phyloP scores from a whole-genome alignment of 2,888 invertebrate genomes.

The Phragmatobia fuliginosa region DNA sequence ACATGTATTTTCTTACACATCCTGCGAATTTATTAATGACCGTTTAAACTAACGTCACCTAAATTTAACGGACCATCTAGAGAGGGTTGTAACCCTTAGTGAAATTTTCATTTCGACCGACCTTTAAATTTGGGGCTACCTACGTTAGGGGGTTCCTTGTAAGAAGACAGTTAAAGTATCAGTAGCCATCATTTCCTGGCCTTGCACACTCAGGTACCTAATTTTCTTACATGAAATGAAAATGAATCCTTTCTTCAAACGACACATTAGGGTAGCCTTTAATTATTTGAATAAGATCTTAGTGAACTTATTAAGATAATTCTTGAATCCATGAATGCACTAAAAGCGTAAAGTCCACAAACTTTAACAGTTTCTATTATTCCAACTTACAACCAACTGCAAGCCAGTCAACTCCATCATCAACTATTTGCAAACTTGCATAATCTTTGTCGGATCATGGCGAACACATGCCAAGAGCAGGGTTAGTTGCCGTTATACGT shows the following conservation, averaged over 20 bases:
- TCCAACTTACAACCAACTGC: conserved; percentile 59
- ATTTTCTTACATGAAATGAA: background rate
- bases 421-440: conserved; percentile 63
- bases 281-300: conserved; percentile 28
- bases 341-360: conserved; percentile 36
- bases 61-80: no score
- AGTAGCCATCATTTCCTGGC: background rate
- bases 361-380: conserved; percentile 75
- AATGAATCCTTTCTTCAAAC: background rate
- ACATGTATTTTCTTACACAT: background rate
- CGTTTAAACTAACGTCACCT: no score
- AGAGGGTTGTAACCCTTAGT: no score
- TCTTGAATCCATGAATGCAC: conserved; percentile 45
- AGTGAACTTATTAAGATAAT: no score
- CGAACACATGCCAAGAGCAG: conserved; percentile 30
- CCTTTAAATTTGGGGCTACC: no score
- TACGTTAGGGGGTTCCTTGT: no score
- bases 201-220: background rate
- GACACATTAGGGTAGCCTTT: background rate
- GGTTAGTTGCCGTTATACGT: conserved; percentile 31
- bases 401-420: conserved; percentile 57
- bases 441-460: conserved; percentile 56
- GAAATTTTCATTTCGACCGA: no score
- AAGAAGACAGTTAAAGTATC: no score
- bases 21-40: background rate